phyloP scores from a whole-genome alignment of 2,888 invertebrate genomes.

The Apodemia duryi region DNA sequence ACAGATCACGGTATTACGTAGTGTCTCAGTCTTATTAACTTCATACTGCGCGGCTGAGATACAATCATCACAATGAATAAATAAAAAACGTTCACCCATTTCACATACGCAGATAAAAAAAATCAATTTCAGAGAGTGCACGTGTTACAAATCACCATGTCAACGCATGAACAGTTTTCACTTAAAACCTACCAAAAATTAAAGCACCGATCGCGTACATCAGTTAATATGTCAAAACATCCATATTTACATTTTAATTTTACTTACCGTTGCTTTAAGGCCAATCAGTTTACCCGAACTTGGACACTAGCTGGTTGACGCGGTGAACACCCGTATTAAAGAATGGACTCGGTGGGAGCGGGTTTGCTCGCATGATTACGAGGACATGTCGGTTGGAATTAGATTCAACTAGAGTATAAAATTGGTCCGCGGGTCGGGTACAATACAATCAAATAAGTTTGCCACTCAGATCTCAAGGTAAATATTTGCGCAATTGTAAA shows the following conservation, averaged over 20 bases:
- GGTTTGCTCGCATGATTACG: slow-evolving; percentile 51
- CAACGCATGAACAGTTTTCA: slow-evolving; percentile 47
- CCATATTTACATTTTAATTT: slow-evolving; percentile 29
- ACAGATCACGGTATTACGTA: slow-evolving; percentile 72
- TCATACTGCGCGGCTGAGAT: slow-evolving; percentile 58
- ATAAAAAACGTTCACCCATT: slow-evolving; percentile 22
- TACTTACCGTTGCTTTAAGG: slow-evolving; percentile 29
- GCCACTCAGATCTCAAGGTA: background rate
- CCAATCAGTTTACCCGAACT: slow-evolving; percentile 41
- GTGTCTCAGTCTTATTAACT: slow-evolving; percentile 74
- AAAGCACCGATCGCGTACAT: slow-evolving; percentile 69
- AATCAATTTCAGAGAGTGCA: slow-evolving; percentile 44
- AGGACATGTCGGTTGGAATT: slow-evolving; percentile 60
- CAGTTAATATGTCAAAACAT: slow-evolving; percentile 44
- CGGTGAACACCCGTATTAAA: slow-evolving; percentile 52
- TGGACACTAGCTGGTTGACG: slow-evolving; percentile 47
- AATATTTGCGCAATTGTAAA: background rate
- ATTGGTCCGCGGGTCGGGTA: slow-evolving; percentile 64
- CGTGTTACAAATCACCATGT: slow-evolving; percentile 46
- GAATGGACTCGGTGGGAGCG: slow-evolving; percentile 61
- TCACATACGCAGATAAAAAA: slow-evolving; percentile 25
- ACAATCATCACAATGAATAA: slow-evolving; percentile 18
- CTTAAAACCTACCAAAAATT: slow-evolving; percentile 53
- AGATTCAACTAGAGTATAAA: slow-evolving; percentile 65
- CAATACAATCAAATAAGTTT: background rate